Base-by-base conservation (phyloP, 2,113 vertebrate species). In the Leucopternis melanops region DNA sequence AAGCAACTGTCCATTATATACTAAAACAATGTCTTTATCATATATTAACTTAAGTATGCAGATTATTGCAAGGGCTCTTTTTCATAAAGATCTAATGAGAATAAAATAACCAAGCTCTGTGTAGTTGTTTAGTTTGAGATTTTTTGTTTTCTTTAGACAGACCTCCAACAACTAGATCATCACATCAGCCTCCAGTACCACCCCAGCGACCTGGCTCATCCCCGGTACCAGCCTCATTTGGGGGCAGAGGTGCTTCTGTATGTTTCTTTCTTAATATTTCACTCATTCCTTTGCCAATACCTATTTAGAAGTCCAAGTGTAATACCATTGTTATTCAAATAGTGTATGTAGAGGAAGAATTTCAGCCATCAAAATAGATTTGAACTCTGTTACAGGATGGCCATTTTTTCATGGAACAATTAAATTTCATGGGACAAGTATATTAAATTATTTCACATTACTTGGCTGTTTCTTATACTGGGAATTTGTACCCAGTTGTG, bases 141-240 rank as follows among this genome's bases (percentile, higher is more conserved):
- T 86, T 72, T 70, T 65, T 57, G 31, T 92, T 93, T 79, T 94
- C 71, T 82, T 59, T 88, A 98, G 98, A 98, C 78, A 96, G 98
- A 69, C 97, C 98, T 54, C 27, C 94, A 8, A 69, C 95, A 5
- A 80, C 92, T 32, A 98, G 98, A 81, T 59, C 67, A 57, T 36
- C 81, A 5, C 97, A 94, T 42, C 98, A 98, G 82, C 98, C 98
- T n/a, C 98, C 98, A 6, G 84, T 98, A 52, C 98, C 98, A 2
- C 98, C 98, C 1, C 98, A 98, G 83, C 91, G 98, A 66, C 98
- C 98, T 12, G 95, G 83, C 23, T 21, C 97, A 4, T 90, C 87
- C 95, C 96, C 81, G 90, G 72, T 88, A 72, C 57, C 97, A 95
- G 19, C 88, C 84, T 8, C 86, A 50, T 10, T 32, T 78, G 42